A percentile compares a stretch with the other conserved stretches of the same genome.
Conservation (phyloP, 2,113 vertebrate genomes). For the Synodontis membranacea region DNA sequence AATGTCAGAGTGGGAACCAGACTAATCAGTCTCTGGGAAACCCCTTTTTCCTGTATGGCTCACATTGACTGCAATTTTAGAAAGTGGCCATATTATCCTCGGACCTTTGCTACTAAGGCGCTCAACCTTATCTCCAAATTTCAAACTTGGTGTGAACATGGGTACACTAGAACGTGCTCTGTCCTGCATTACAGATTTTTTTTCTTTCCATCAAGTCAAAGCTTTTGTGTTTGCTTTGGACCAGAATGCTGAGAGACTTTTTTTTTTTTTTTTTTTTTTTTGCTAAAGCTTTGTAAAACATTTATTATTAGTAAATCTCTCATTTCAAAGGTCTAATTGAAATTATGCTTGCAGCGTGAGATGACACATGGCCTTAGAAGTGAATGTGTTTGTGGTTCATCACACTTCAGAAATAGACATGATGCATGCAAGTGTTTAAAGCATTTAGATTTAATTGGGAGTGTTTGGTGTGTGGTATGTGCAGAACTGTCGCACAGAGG, state of each 20-base stretch:
- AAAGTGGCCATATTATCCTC: background rate
- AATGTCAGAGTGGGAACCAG: background rate
- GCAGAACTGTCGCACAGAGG: constrained; percentile 1
- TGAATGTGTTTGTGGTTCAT: constrained; percentile 20
- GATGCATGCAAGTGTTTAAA: constrained; percentile 23
- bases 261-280: background rate
- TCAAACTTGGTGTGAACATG: background rate
- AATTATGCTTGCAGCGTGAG: constrained; percentile 15
- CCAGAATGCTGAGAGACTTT: background rate
- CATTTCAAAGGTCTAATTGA: constrained; percentile 23
- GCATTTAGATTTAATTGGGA: constrained; percentile 23
- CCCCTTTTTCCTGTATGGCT: background rate
- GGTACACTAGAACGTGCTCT: background rate
- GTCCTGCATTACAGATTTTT: background rate
- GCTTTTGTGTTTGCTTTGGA: constrained; percentile 23
- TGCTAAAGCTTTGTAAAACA: constrained; percentile 21
- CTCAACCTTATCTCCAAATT: background rate
- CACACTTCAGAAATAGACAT: constrained; percentile 29
- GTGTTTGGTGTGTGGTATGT: background rate
- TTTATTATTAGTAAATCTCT: constrained; percentile 20
- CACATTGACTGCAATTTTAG: background rate
- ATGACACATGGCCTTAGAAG: constrained; percentile 28
- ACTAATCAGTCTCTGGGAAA: background rate
- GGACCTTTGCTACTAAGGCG: background rate
- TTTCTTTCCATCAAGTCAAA: background rate